Evolutionary conservation across 2,888 invertebrate species (phyloP), one percentile per base, ranked within the genome.

Genomic region (Daptonema setosum): DNA sequence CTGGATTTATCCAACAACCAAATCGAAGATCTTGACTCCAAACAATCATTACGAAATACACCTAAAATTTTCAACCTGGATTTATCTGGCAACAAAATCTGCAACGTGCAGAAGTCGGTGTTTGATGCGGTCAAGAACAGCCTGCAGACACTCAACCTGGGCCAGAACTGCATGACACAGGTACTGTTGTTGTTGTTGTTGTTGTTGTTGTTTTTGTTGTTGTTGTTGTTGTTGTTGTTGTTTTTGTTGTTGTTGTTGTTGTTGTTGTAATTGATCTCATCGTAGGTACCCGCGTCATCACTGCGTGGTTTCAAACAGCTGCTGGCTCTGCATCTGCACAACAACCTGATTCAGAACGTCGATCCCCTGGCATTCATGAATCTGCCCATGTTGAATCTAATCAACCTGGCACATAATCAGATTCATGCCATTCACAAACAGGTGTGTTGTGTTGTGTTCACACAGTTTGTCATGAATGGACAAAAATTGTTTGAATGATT

Each of bases 241-340:
- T n/a, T n/a, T 3, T 14, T 17, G 5, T 5, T n/a, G 47, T 47
- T n/a, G 3, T 20, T 20, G 11, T 47, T 47, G n/a, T 47, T 20
- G 11, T 47, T 47, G 3, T 17, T 5, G 5, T 20, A n/a, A 17
- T 47, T 8, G 5, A 20, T 20, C 3, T 20, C 5, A 17, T 22
- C 5, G 48, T 2, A 29, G 29, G 54, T 54, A 20, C 59, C 59
- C 5, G 58, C 60, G 11, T 29, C 59, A 63, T 67, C 69, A 1
- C 61, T 69, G 22, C 66, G 69, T 26, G 69, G 70, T 17, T 65
- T 69, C 60, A 66, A 67, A 45, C 67, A 66, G 45, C 61, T 69
- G 24, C 61, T 66, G 56, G 66, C 69, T 1, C 61, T 69, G 5
- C 68, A 69, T 57, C 54, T 69, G 54, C 67, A 69, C 59, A 59